Evolutionary conservation across 2,797 vertebrate species (phyloP), one percentile per base, ranked within the genome.

Genomic region (Pangasius krempfi): DNA sequence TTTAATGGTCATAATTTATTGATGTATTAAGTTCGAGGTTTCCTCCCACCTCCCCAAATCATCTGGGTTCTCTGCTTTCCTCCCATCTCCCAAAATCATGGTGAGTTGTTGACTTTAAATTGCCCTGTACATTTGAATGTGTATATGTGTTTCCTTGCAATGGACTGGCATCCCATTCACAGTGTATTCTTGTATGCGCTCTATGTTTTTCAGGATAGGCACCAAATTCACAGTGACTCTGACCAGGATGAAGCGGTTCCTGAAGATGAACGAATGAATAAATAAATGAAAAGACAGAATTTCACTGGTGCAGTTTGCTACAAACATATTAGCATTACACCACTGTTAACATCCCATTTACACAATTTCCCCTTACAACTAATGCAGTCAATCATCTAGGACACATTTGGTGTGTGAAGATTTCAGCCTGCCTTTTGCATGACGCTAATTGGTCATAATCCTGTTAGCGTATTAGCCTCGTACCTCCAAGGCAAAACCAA

Each of bases 361-460:
- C 27, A 66, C 16, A 30, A 84, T 5, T 30, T 84, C 37, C 44
- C 40, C 25, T n/a, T 84, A n/a, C 27, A 66, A 30, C 40, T 66
- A 50, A 64, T 84, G 40, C 27, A 83, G 37, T 66, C 60, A 83
- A 66, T 84, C 60, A 84, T 84, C 60, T 47, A 50, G 16, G 44
- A 47, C 40, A 47, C 40, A 84, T 81, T 64, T 84, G 81, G 80
- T 47, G 14, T 20, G 40, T 83, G 58, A 47, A 47, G 60, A 83
- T 47, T 83, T 64, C 58, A 47, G 14, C 14, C 25, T 64, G 81
- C 40, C 40, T 64, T 66, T 83, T 66, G 14, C 58, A 30, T 66
- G 40, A 84, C 33, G 56, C 60, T 84, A 84, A 84, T 70, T 84
- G 47, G 64, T 37, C 64, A 84, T 70, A 70, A 84, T 84, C 64